phyloP scores from a whole-genome alignment of 2,797 vertebrate species.

The Xerus rutilus region DNA sequence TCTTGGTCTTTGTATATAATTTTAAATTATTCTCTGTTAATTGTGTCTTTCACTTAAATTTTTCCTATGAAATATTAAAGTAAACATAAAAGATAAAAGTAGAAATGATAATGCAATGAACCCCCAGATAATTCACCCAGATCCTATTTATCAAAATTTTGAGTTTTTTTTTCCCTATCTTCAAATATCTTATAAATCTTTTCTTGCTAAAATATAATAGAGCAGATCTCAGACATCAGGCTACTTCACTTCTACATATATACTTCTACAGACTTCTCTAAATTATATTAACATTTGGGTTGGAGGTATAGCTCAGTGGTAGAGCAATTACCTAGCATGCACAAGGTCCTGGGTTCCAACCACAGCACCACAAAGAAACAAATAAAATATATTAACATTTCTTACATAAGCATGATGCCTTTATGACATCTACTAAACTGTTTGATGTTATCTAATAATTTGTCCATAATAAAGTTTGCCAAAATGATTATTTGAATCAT shows the following conservation, averaged over 20 bases:
- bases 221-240: not conserved
- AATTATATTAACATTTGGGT: too few relatives aligned
- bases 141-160: not conserved
- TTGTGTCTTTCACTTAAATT: not conserved
- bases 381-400: not conserved
- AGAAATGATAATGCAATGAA: not conserved
- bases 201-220: not conserved
- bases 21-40: not conserved
- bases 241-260: not conserved
- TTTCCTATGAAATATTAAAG: not conserved
- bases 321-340: too few relatives aligned
- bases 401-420: not conserved
- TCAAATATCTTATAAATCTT: not conserved
- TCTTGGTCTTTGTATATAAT: not conserved
- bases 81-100: not conserved
- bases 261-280: not conserved
- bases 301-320: too few relatives aligned
- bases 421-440: not conserved
- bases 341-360: too few relatives aligned
- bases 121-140: not conserved
- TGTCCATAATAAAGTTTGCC: not conserved
- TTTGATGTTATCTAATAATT: not conserved
- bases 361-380: too few relatives aligned
- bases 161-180: not conserved
- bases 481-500: not conserved